Evolutionary conservation across 2,797 vertebrate species (phyloP).

Genomic region (Lagorchestes hirsutus): DNA sequence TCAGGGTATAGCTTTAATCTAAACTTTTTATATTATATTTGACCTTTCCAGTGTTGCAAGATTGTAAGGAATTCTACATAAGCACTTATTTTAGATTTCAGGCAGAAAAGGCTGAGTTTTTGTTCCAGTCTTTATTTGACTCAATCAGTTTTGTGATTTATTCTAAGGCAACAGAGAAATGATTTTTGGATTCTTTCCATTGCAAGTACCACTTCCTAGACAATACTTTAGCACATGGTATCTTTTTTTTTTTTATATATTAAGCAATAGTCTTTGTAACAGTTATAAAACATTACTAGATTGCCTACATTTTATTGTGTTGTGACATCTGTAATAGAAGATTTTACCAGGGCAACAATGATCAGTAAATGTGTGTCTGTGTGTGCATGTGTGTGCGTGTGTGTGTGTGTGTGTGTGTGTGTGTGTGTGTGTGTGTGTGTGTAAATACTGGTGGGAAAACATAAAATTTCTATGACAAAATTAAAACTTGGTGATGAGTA

Average conservation of each 20-base stretch:
- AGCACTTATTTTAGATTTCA: slow-evolving; percentile 45
- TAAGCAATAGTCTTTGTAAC: not conserved
- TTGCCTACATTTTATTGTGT: not conserved
- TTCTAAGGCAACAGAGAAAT: not conserved
- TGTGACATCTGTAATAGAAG: not conserved
- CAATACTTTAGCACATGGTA: not conserved
- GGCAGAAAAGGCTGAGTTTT: not conserved
- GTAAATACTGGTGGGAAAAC: not conserved
- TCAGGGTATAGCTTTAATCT: not conserved
- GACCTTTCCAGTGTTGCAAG: slow-evolving; percentile 47
- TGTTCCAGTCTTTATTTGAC: not conserved
- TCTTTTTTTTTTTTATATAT: not conserved
- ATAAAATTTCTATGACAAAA: not conserved
- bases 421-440: not conserved
- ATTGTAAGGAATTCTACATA: slow-evolving; percentile 28
- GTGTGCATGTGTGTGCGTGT: not conserved
- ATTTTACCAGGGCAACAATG: not conserved
- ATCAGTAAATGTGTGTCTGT: not conserved
- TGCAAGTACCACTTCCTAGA: not conserved
- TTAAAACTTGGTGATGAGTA: not conserved
- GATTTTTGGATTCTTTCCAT: not conserved
- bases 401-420: not conserved
- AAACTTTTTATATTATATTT: slow-evolving; percentile 42
- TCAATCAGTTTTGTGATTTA: slow-evolving; percentile 1
- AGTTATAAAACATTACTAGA: not conserved